Evolutionary conservation across 2,113 vertebrate genomes (phyloP).

Genomic region (Sapajus apella): DNA sequence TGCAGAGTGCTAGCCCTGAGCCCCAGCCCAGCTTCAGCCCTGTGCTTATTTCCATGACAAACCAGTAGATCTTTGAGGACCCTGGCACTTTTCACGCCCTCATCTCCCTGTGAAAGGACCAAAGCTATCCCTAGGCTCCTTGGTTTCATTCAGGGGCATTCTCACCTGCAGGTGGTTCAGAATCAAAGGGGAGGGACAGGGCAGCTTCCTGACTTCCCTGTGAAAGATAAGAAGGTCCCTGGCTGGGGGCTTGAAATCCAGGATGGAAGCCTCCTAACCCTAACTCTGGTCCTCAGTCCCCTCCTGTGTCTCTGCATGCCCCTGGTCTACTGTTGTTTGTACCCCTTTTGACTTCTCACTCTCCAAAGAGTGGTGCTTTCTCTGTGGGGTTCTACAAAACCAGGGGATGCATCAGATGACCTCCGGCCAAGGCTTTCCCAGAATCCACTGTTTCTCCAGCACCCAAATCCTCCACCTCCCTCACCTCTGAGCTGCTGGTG

Average conservation of each 20-base stretch:
- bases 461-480: not conserved
- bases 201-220: not conserved
- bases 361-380: not conserved
- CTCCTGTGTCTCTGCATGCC: not conserved
- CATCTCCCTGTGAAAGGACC: not conserved
- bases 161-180: not conserved
- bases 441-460: not conserved
- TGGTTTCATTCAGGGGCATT: not conserved
- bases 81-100: not conserved
- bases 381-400: not conserved
- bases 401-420: not conserved
- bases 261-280: not conserved
- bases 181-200: not conserved
- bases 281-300: not conserved
- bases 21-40: not conserved
- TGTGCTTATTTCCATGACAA: not conserved
- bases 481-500: not conserved
- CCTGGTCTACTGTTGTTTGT: accelerated
- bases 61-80: not conserved
- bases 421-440: not conserved
- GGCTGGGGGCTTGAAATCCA: not conserved
- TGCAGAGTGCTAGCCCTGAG: too few relatives aligned
- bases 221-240: not conserved
- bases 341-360: not conserved
- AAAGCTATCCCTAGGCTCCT: not conserved